Base-by-base conservation (phyloP, 2,888 invertebrate species). In the Atherix ibis region DNA sequence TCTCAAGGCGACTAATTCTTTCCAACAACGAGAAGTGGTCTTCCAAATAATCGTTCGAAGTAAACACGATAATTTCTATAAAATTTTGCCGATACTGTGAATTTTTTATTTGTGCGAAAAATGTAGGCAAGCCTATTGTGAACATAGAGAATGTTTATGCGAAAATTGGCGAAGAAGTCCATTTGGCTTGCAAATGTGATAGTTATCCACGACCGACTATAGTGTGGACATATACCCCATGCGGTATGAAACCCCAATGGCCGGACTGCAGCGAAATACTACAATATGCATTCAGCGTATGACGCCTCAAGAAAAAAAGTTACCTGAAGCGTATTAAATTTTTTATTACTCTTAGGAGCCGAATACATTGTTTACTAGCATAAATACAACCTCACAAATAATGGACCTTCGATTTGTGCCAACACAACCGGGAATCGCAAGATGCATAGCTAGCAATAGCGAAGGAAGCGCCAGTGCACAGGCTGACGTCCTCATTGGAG, bases 191-290 rank as follows among this genome's bases (percentile, higher is more conserved):
- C 46, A 47, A 47, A 6, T 68, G 68, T 2, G 53, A 56, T 12
- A 70, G 70, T 2, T 67, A 64, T 53, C 77, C 78, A 1, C 36
- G 48, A n/a, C 68, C 77, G 0, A 46, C 53, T 1, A 60, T 77
- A 5, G 50, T 56, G 4, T 78, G 76, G 73, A 51, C 43, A 6
- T 70, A 65, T 41, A 52, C 56, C 15, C 56, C 58, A 4, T 71
- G 70, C 41, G 54, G 54, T 18, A 47, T 56, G 13, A 40, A 45
- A n/a, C 56, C 59, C 0, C 46, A 49, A 25, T 59, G 61, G 59
- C 59, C 59, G 3, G 43, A 48, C 2, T 61, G 62, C 27, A n/a
- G n/a, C n/a, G n/a, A n/a, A n/a, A n/a, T n/a, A n/a, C n/a, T n/a
- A n/a, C n/a, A n/a, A n/a, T n/a, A n/a, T n/a, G n/a, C n/a, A n/a